Percentiles rank a stretch among this genome's conserved stretches.
Conservation (phyloP, 2,113 vertebrate genomes). For the Varanus komodoensis region DNA sequence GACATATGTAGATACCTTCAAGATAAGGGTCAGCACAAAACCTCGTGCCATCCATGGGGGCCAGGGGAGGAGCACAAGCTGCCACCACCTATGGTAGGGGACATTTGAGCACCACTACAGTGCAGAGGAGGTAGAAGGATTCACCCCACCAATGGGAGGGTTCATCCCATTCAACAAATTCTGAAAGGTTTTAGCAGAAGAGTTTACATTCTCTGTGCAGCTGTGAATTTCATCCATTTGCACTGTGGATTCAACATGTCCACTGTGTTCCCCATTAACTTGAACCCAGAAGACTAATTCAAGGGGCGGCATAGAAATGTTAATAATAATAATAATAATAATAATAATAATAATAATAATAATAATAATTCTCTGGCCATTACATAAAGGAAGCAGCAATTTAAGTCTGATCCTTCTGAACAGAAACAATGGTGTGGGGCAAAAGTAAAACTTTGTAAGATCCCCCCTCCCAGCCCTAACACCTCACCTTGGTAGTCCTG, state of each 20-base stretch:
- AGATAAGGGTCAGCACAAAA: neutral
- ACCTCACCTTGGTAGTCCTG: neutral
- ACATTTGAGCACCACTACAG: too few relatives aligned
- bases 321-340: too few relatives aligned
- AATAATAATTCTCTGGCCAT: neutral
- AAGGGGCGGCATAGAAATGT: too few relatives aligned
- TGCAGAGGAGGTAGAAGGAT: too few relatives aligned
- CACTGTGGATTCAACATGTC: neutral
- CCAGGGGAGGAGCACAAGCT: too few relatives aligned
- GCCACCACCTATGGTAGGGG: too few relatives aligned
- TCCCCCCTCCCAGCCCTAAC: neutral
- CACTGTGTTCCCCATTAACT: neutral
- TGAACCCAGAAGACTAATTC: conserved; percentile 2
- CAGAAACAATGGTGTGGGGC: conserved; percentile 9
- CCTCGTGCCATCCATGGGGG: too few relatives aligned
- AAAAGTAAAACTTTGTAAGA: neutral
- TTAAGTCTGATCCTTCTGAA: conserved; percentile 12
- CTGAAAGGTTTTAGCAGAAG: neutral
- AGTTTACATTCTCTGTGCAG: neutral
- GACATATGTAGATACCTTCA: neutral
- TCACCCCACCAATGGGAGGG: too few relatives aligned
- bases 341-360: too few relatives aligned
- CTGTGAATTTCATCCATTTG: neutral
- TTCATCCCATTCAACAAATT: neutral
- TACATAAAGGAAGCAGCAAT: conserved; percentile 9